Base-by-base conservation (phyloP, 2,113 vertebrate genomes). In the Amphilophus citrinellus region DNA sequence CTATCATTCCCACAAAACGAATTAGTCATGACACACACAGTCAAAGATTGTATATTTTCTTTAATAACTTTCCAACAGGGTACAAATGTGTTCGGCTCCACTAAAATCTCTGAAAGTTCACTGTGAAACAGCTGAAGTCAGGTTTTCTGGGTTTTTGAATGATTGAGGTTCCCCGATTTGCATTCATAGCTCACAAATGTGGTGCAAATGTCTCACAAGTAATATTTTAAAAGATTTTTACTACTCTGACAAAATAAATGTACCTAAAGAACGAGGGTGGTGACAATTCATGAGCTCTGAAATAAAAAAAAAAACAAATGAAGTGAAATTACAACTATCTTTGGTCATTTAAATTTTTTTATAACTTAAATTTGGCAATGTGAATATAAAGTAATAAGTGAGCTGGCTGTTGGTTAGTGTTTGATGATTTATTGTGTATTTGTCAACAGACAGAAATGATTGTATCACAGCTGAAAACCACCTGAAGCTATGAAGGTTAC, bases 41-140 rank as follows among this genome's bases (percentile, higher is more conserved):
- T 53, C 30, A 75, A 30, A 85, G 44, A 27, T 68, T 71, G 20
- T 84, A 80, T 58, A 66, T 56, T 63, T 86, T 86, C 80, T 95
- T 96, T 94, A 95, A 93, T 95, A 89, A 89, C 82, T 93, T 92
- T 89, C 86, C 88, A 93, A 93, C 87, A 84, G 35, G 88, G 88
- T 95, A 95, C 87, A 96, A 94, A 93, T 90, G n/a, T 80, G 80
- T 68, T 92, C 61, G 56, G 85, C 80, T 94, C 84, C 80, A 91
- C 78, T 92, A 65, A 92, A 89, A 87, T 89, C 90, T 94, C 84
- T 93, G 92, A 89, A 73, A 80, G 35, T 62, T 84, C 30, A 77
- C 10, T 77, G 75, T 78, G 17, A 93, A 94, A 92, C 76, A 87
- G 87, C 63, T 88, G 83, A 86, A 92, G 89, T 91, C 83, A 83